Conservation (phyloP, 2,113 vertebrate species). For the Ivindomyrus marchei region DNA sequence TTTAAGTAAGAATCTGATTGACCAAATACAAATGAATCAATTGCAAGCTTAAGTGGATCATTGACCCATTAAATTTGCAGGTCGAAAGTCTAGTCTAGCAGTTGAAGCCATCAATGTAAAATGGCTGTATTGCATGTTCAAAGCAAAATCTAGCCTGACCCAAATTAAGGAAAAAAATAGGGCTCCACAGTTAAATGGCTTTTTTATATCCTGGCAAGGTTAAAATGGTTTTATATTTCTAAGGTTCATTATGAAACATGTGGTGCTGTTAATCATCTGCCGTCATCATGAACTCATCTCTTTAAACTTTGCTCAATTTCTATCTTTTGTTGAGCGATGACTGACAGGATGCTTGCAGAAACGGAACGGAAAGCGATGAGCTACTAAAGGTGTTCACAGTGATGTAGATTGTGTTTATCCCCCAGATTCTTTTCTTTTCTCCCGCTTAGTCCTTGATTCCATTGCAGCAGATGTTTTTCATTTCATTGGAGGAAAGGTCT, state of each 20-base stretch:
- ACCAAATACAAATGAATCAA: neutral
- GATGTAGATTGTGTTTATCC: neutral
- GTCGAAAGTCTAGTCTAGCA: neutral
- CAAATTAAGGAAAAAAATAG: neutral
- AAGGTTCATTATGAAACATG: neutral
- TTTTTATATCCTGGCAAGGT: neutral
- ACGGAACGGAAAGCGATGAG: neutral
- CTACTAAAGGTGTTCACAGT: neutral
- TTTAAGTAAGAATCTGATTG: neutral
- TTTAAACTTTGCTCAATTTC: conserved; percentile 1
- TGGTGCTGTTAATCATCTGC: neutral
- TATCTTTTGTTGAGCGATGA: neutral
- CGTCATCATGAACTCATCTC: neutral
- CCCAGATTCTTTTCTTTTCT: neutral
- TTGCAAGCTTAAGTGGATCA: neutral
- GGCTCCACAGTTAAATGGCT: neutral
- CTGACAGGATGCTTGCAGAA: neutral
- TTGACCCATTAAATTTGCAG: neutral
- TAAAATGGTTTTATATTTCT: neutral
- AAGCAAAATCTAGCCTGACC: neutral
- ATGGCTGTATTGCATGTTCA: neutral
- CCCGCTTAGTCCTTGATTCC: neutral
- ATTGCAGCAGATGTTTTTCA: neutral
- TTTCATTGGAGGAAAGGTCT: neutral
- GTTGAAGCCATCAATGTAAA: neutral